Evolutionary conservation across 2,888 invertebrate species (phyloP).

Genomic region (Therioaphis trifolii): DNA sequence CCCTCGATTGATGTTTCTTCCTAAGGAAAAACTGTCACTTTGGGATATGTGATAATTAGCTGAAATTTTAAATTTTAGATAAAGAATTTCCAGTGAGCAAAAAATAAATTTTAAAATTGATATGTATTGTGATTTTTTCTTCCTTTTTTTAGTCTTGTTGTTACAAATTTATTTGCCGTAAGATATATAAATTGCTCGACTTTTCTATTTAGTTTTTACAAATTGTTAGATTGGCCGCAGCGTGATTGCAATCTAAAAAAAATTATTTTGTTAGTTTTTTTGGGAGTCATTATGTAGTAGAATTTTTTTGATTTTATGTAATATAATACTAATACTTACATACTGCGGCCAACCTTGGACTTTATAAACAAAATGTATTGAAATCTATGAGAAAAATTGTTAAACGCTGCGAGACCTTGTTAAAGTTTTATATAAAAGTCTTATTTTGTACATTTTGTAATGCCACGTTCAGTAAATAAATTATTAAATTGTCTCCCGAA

Average conservation of each 20-base stretch:
- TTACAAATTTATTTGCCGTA: conserved; percentile 53
- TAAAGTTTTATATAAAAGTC: conserved; percentile 63
- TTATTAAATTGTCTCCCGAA: conserved; percentile 59
- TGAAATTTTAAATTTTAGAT: conserved; percentile 50
- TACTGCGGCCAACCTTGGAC: conserved; percentile 50
- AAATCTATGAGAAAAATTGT: conserved; percentile 54
- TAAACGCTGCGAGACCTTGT: conserved; percentile 61
- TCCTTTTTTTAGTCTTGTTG: conserved; percentile 54
- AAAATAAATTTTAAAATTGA: conserved; percentile 23
- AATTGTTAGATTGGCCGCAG: conserved; percentile 58
- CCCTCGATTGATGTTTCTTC: conserved; percentile 23
- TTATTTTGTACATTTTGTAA: conserved; percentile 62
- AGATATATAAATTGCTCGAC: conserved; percentile 53
- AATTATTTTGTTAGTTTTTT: conserved; percentile 53
- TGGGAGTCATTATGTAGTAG: conserved; percentile 40
- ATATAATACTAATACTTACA: conserved; percentile 15
- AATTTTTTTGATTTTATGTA: conserved; percentile 32
- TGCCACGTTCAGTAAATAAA: conserved; percentile 62
- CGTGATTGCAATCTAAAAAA: conserved; percentile 30
- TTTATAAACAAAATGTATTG: conserved; percentile 57
- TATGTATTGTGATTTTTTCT: conserved; percentile 58
- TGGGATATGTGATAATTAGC: conserved; percentile 38
- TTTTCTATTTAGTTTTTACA: conserved; percentile 60
- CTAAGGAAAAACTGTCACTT: neutral
- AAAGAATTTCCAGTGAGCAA: conserved; percentile 34